Conservation (phyloP, 2,797 vertebrate species). For the Heteromormyrus szaboi region DNA sequence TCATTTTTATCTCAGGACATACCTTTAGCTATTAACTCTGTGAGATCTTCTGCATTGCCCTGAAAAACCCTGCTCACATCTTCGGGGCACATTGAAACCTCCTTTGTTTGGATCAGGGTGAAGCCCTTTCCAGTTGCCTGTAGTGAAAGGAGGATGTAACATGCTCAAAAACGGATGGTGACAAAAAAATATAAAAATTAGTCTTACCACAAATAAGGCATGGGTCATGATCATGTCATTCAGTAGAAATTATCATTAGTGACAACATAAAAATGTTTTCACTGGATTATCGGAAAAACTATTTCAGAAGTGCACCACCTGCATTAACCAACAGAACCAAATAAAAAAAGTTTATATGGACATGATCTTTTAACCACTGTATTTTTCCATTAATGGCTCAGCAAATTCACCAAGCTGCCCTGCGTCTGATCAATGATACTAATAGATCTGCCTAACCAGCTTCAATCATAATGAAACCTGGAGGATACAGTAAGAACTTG, state of each 20-base stretch:
- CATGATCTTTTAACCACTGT: not conserved
- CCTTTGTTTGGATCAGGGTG: constrained; percentile 87
- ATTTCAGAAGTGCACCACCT: not conserved
- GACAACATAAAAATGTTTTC: not conserved
- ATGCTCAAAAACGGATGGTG: not conserved
- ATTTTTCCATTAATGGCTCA: not conserved
- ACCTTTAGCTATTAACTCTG: constrained; percentile 81
- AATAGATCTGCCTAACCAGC: not conserved
- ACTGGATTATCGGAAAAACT: not conserved
- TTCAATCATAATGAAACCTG: not conserved
- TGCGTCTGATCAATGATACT: not conserved
- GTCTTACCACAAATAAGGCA: not conserved
- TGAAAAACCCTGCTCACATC: constrained; percentile 86
- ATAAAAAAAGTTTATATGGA: not conserved
- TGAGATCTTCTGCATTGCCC: constrained; percentile 69
- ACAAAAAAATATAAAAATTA: not conserved
- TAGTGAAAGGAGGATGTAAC: not conserved
- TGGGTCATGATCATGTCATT: not conserved
- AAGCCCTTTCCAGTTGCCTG: constrained; percentile 76
- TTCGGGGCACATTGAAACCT: constrained; percentile 85
- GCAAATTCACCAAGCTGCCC: not conserved
- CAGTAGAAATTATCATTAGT: not conserved
- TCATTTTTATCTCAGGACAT: constrained; percentile 10
- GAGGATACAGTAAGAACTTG: not conserved
- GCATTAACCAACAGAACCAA: not conserved